A percentile compares a stretch with the other conserved stretches of the same genome.
These are phyloP conservation scores for Galeopsomyia nigrocyanea DNA, from an alignment of 2,888 invertebrate species.

Conservation along the genomic window DNA sequence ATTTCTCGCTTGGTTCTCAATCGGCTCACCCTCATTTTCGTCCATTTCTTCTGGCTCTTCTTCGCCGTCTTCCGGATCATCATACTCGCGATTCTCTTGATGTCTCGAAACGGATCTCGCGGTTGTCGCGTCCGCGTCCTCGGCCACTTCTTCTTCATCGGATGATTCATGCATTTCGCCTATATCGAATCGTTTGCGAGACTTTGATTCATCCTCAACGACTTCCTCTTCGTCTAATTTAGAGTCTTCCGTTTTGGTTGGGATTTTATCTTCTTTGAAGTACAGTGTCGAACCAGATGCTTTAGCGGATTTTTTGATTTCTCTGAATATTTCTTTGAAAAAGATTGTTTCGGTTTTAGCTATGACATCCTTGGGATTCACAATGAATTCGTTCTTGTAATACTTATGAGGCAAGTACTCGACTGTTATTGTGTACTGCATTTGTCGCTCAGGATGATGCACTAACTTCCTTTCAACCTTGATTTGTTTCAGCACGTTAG, in stretches of 20 bases:
- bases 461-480: constrained; percentile 75
- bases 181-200: constrained; percentile 46
- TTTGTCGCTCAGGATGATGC: constrained; percentile 70
- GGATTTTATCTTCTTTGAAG: constrained; percentile 68
- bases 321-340: constrained; percentile 76
- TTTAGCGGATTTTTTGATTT: constrained; percentile 75
- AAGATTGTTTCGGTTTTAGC: constrained; percentile 82
- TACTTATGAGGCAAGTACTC: constrained; percentile 80
- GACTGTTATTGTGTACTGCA: constrained; percentile 79
- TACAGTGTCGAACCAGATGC: constrained; percentile 69
- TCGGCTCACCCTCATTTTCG: constrained; percentile 57
- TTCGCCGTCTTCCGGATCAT: constrained; percentile 70
- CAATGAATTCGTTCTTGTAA: constrained; percentile 80
- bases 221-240: constrained; percentile 67
- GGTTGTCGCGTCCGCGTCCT: constrained; percentile 70
- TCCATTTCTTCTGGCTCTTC: constrained; percentile 66
- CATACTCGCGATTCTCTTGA: constrained; percentile 71
- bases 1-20: neutral
- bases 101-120: constrained; percentile 64
- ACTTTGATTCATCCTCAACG: constrained; percentile 39
- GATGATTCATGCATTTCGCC: constrained; percentile 72
- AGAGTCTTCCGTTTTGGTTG: constrained; percentile 59
- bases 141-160: constrained; percentile 77
- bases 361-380: constrained; percentile 80
- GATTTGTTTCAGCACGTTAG: constrained; percentile 83